Base-by-base conservation (phyloP, 2,797 vertebrate species). In the Poecile montanus region DNA sequence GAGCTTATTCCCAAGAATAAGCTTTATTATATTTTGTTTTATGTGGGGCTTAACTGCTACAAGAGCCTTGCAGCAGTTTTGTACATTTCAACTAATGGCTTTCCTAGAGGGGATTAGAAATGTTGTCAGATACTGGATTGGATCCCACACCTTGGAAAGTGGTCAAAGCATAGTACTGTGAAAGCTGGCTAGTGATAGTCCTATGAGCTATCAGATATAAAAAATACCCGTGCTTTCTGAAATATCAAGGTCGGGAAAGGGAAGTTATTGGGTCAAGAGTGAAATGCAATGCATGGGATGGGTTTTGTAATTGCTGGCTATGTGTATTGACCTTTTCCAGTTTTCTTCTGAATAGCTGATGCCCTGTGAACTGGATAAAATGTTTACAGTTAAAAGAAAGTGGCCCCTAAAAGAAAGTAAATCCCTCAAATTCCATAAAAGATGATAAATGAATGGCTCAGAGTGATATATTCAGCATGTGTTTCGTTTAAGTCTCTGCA, bases 251-350 rank as follows among this genome's bases (percentile, higher is more conserved):
- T 77, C 92, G 26, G 44, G 40, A 87, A 85, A 88, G 74, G 73
- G 26, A 45, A 61, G 9, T 79, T 95, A 51, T 1, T 26, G 47
- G 74, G 85, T 88, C 57, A 88, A 51, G 72, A 95, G 89, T 82
- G 68, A 92, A 75, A 88, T 19, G 32, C 36, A 68, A 13, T 12
- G 22, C 53, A 40, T 32, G 66, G 1, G 7, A 45, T 82, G 5
- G 22, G 5, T 95, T 94, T 94, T 95, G 91, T 85, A 93, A 94
- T 62, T 92, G 58, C 85, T 96, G 85, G 66, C 91, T 66, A 9
- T 5, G 5, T 44, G 10, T 62, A 11, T 62, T 89, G 91, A 89
- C 87, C 68, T 75, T 88, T 89, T 84, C 73, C 89, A 88, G 13
- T 85, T 91, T 86, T 94, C n/a, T 79, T 76, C 40, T 66, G 61